These are phyloP conservation scores for Trissoscelio sp. DNA, from an alignment of 2,888 invertebrate species.

Conservation along the genomic window DNA sequence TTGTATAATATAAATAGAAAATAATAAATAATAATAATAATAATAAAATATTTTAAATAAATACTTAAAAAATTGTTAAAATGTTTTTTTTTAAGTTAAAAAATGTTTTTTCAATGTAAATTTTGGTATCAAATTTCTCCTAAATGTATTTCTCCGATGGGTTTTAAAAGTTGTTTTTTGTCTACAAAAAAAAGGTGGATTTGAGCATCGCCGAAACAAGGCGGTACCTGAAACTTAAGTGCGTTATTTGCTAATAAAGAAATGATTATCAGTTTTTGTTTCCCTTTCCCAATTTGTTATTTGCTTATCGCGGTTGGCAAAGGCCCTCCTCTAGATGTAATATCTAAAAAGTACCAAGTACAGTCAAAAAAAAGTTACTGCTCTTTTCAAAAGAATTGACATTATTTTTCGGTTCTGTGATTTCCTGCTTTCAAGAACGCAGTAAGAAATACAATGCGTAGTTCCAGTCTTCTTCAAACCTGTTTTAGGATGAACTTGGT, in stretches of 20 bases:
- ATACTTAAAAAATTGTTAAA: too few species aligned
- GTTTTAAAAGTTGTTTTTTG: neutral
- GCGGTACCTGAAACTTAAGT: neutral
- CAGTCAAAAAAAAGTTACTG: slow-evolving; percentile 49
- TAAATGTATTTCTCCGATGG: neutral
- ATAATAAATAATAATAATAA: too few species aligned
- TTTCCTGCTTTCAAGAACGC: slow-evolving; percentile 68
- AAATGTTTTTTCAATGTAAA: too few species aligned
- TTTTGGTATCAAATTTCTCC: too few species aligned
- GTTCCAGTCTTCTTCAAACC: slow-evolving; percentile 79
- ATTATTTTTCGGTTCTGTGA: slow-evolving; percentile 68
- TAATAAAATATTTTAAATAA: too few species aligned
- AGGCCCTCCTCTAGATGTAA: slow-evolving; percentile 15
- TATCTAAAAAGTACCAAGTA: slow-evolving; percentile 15
- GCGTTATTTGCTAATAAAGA: slow-evolving; percentile 9
- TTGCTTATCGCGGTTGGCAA: slow-evolving; percentile 7
- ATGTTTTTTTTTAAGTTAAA: neutral
- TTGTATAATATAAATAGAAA: too few species aligned
- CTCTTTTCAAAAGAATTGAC: slow-evolving; percentile 46
- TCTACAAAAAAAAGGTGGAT: neutral
- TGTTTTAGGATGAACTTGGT: slow-evolving; percentile 78
- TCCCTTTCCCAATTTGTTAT: neutral
- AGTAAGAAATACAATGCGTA: slow-evolving; percentile 72
- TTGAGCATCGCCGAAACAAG: neutral
- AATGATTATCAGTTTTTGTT: slow-evolving; percentile 1